These are phyloP conservation scores for Phoxinus phoxinus DNA, from an alignment of 2,113 vertebrate species.

Conservation along the genomic window DNA sequence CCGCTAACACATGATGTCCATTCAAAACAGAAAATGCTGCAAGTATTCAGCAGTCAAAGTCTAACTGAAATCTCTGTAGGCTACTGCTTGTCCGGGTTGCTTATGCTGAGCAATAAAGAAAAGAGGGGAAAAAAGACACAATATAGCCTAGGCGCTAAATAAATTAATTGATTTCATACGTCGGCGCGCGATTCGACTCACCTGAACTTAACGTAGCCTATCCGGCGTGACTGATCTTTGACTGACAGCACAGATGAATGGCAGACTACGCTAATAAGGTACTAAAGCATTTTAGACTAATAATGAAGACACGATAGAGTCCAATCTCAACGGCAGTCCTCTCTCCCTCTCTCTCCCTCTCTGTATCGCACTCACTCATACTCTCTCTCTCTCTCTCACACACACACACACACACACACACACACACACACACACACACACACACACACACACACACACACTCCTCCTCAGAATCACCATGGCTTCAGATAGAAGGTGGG, in stretches of 20 bases:
- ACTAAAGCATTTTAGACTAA: conserved; percentile 73
- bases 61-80: background rate
- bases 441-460: conserved; percentile 1
- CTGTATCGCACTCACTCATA: conserved; percentile 33
- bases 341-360: conserved; percentile 43
- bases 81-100: background rate
- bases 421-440: background rate
- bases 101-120: background rate
- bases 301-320: conserved; percentile 76
- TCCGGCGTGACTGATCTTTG: conserved; percentile 64
- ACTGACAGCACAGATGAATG: conserved; percentile 60
- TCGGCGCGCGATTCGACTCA: conserved; percentile 39
- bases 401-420: conserved; percentile 18
- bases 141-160: conserved; percentile 52
- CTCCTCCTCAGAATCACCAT: conserved; percentile 59
- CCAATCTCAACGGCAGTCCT: conserved; percentile 66
- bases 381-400: too few species aligned
- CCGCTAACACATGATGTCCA: background rate
- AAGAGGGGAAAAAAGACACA: conserved; percentile 1
- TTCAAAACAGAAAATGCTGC: background rate
- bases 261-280: conserved; percentile 64
- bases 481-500: conserved; percentile 67
- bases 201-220: conserved; percentile 64
- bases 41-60: background rate
- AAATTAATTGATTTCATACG: conserved; percentile 56